A percentile compares a stretch with the other conserved stretches of the same genome.
Evolutionary conservation across 2,113 vertebrate genomes (phyloP).

Genomic region (Naja naja): DNA sequence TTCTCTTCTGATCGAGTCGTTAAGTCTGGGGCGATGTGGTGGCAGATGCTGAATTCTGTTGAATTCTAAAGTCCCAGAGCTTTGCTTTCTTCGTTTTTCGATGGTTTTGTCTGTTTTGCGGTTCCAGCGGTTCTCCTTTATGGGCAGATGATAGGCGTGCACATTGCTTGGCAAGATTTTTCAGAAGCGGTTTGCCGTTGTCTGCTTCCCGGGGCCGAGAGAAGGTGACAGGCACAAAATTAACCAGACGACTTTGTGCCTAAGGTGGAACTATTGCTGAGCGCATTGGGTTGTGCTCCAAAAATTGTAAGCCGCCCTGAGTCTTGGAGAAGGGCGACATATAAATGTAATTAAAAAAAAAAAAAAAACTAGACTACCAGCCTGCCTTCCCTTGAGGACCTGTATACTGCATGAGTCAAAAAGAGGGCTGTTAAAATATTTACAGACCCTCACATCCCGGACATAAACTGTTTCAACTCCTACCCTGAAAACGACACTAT

Average conservation of each 20-base stretch:
- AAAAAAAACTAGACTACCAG: neutral
- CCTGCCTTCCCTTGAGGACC: no score
- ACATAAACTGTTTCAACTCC: no score
- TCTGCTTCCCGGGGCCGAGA: neutral
- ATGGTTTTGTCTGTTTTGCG: neutral
- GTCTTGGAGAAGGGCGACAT: no score
- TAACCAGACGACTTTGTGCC: neutral
- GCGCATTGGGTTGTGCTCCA: no score
- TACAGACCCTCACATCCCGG: no score
- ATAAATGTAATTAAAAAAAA: no score
- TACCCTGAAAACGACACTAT: no score
- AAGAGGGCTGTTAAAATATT: no score
- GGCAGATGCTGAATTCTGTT: neutral
- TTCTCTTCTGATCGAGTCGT: neutral
- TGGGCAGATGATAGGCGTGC: neutral
- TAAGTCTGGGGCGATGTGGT: neutral
- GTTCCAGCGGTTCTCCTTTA: no score
- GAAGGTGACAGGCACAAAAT: neutral
- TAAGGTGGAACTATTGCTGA: no score
- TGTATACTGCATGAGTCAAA: no score
- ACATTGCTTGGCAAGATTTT: neutral
- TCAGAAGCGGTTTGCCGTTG: neutral
- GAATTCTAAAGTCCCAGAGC: neutral
- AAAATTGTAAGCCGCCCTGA: no score
- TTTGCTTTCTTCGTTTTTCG: neutral